Evolutionary conservation across 2,113 vertebrate genomes (phyloP).

Genomic region (Sardina pilchardus): DNA sequence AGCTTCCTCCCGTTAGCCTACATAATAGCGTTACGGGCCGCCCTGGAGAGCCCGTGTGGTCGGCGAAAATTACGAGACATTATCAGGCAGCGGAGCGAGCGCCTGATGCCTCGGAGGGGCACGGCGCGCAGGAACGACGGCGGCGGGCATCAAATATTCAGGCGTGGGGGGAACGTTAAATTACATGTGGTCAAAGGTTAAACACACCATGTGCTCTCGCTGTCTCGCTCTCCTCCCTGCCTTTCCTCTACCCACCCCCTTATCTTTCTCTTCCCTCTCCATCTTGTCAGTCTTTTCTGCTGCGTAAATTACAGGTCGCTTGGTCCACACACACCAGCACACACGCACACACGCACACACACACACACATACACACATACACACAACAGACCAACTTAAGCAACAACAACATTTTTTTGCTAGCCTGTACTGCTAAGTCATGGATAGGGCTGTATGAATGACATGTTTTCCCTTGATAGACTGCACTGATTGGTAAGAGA

Average conservation of each 20-base stretch:
- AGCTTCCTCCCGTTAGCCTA: background rate
- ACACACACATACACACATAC: constrained; percentile 8
- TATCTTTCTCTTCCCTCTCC: background rate
- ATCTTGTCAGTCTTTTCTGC: background rate
- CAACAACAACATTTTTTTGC: background rate
- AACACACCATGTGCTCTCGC: background rate
- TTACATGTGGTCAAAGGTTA: background rate
- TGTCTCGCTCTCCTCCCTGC: constrained; percentile 43
- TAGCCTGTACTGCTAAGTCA: background rate
- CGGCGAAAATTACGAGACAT: background rate
- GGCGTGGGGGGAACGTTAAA: background rate
- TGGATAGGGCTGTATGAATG: background rate
- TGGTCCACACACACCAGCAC: constrained; percentile 11
- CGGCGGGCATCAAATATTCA: background rate
- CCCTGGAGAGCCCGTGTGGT: background rate
- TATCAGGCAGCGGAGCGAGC: background rate
- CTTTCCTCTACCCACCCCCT: constrained; percentile 50
- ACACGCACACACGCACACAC: background rate
- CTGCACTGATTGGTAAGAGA: background rate
- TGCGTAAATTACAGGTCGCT: background rate
- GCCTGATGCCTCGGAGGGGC: background rate
- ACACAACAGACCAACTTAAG: background rate
- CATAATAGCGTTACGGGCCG: background rate
- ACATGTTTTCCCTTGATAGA: background rate
- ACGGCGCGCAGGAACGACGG: background rate